Conservation (phyloP, 2,113 vertebrate genomes). For the Tetrax tetrax region DNA sequence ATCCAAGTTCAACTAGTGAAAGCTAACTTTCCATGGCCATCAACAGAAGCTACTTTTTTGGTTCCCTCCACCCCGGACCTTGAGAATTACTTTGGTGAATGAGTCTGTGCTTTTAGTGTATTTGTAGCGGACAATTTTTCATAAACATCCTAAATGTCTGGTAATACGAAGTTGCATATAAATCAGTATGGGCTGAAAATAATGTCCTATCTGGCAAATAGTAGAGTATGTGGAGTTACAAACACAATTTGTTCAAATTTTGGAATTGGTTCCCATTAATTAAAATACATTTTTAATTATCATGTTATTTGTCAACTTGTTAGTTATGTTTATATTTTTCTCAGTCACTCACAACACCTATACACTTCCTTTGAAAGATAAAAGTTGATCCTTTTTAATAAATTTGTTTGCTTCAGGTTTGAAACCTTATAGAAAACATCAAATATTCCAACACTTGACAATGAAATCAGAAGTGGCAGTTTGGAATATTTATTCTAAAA, state of each 20-base stretch:
- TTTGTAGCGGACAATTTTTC: not conserved
- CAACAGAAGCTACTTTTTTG: not conserved
- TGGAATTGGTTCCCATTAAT: not conserved
- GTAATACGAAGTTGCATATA: not conserved
- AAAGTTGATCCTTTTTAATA: not conserved
- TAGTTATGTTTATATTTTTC: not conserved
- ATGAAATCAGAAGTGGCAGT: conserved; percentile 10
- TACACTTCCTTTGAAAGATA: conserved; percentile 14
- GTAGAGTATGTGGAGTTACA: not conserved
- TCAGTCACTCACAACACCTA: not conserved
- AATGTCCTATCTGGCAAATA: not conserved
- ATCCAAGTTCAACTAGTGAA: not conserved
- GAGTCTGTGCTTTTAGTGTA: not conserved
- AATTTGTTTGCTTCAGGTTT: conserved; percentile 9
- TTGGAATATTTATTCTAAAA: conserved; percentile 46
- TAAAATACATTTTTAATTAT: not conserved
- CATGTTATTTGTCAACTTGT: not conserved
- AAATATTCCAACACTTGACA: conserved; percentile 32
- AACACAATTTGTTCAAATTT: not conserved
- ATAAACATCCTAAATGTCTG: not conserved
- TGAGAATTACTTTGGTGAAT: not conserved
- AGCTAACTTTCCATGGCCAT: not conserved
- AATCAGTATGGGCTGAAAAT: not conserved
- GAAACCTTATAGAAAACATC: conserved; percentile 32
- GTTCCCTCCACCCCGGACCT: not conserved